Base-by-base conservation (phyloP, 2,797 vertebrate genomes). In the Prionace glauca region DNA sequence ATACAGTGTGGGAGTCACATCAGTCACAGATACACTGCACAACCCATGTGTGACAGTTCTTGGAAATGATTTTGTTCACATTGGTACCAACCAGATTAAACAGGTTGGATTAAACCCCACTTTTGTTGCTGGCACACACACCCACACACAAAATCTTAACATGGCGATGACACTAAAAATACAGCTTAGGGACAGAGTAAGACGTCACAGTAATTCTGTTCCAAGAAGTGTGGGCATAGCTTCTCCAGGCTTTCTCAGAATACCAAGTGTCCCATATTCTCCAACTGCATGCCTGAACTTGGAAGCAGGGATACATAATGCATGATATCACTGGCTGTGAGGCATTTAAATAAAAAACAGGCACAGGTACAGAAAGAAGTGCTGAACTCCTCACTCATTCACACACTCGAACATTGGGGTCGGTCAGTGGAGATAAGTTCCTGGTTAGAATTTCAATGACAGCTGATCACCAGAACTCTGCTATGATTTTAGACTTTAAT, bases 121-220 rank as follows among this genome's bases (percentile, higher is more conserved):
- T 26, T 62, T 90, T 62, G 65, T 65, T 41, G 20, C 65, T 92
- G 62, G 65, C n/a, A 26, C 62, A 92, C 62, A 67, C 62, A 92
- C 74, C 16, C 29, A 62, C 22, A 92, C 65, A 69, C 72, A 77
- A 29, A 92, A 69, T 41, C 90, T 92, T 69, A 69, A 92, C 65
- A 92, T 92, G 20, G 62, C n/a, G 16, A 20, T 24, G 65, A 41
- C 90, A 92, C 90, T 92, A 92, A 92, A 92, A 92, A 92, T 92
- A 92, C 90, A 92, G 62, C 62, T 36, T 69, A 84, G 45, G 41
- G 62, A 41, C n/a, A 67, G 90, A 1, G 20, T 67, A 41, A 69
- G 90, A 24, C 20, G 3, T 69, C 11, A 24, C 62, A 41, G 62
- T 41, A 11, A 69, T 36, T 56, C 62, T 0, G 14, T 1, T 18